Percentiles rank a stretch among this genome's conserved stretches.
These are phyloP conservation scores for Leptocoma aspasia DNA, from an alignment of 2,113 vertebrate genomes.

Conservation along the genomic window DNA sequence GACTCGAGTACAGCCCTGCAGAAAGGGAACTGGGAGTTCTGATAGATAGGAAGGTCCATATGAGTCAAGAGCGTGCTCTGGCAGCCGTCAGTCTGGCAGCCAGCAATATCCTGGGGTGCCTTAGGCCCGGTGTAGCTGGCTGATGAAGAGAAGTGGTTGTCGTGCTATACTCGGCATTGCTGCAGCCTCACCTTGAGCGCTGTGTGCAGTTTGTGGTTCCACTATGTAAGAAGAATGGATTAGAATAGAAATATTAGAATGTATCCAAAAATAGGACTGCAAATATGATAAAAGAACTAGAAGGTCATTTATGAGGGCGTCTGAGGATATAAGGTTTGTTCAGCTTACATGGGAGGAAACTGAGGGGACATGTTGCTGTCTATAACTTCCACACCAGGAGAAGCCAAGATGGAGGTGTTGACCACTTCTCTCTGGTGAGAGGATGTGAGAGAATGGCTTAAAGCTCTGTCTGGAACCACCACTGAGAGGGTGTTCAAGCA, in stretches of 20 bases:
- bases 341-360: not conserved
- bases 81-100: not conserved
- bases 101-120: not conserved
- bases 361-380: not conserved
- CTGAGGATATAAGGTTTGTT: not conserved
- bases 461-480: not conserved
- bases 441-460: not conserved
- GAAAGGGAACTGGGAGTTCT: not conserved
- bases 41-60: not conserved
- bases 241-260: not conserved
- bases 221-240: not conserved
- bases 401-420: not conserved
- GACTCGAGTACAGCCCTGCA: not conserved
- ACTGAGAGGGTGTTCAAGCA: not conserved
- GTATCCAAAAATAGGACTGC: not conserved
- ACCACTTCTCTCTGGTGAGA: not conserved
- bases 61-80: not conserved
- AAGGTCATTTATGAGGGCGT: not conserved
- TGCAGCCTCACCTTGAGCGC: not conserved
- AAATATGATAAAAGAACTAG: not conserved
- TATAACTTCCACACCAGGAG: not conserved
- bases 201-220: not conserved
- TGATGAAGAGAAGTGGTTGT: not conserved
- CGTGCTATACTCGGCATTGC: fast-evolving
- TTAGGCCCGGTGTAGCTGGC: not conserved